Base-by-base conservation (phyloP, 2,888 invertebrate genomes). In the Papilio elwesi region DNA sequence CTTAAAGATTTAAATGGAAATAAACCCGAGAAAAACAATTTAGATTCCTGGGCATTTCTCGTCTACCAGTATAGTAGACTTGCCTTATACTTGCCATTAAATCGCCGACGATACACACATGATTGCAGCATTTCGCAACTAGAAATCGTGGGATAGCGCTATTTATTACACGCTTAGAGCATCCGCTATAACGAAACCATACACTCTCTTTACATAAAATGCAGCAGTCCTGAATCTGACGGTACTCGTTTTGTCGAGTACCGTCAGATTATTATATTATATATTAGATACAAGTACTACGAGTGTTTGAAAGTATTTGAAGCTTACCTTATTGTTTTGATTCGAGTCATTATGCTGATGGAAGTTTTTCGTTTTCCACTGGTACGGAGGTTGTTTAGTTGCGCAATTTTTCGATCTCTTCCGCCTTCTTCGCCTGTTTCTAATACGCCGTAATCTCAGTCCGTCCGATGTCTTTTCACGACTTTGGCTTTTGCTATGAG, bases 321-420 rank as follows among this genome's bases (percentile, higher is more conserved):
- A 51, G 48, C 52, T 66, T 77, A 82, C 83, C 81, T 76, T 81
- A 62, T 81, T 81, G 71, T 81, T 81, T 68, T 78, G 83, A 64
- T 79, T 83, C 16, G 78, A 10, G 75, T 77, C 79, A 26, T 77
- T 76, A 43, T 57, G 43, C 15, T 38, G 16, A 76, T 49, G 79
- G 68, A 85, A 43, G 63, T 59, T 72, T 70, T 80, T 87, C 81
- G 76, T 79, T 71, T 83, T 88, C 91, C 92, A 92, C 74, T 89
- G 85, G 74, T 92, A 92, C 0, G 89, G 87, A 9, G 94, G 94
- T 76, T 94, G 90, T 77, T 90, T 93, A 16, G 94, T 94, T 6
- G 90, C 94, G 70, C 94, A 94, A 77, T 91, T 91, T 78, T 87
- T 93, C 75, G 84, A 88, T 77, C 84, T 86, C 83, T 86, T 87